Conservation (phyloP, 2,797 vertebrate genomes). For the Xiphophorus birchmanni region DNA sequence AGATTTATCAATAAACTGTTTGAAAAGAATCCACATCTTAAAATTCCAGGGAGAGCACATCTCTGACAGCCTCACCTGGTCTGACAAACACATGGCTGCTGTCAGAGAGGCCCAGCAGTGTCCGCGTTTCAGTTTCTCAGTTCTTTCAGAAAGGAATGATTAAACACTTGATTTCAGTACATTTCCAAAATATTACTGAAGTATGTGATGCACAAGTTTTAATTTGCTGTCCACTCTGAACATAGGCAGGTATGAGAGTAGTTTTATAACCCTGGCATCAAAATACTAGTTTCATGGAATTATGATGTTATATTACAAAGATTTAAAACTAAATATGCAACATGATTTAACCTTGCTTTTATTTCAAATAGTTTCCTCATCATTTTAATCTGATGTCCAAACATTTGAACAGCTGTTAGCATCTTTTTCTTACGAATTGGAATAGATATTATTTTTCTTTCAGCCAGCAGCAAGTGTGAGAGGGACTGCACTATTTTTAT, state of each 20-base stretch:
- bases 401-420: neutral
- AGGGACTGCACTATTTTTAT: neutral
- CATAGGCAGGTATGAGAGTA: neutral
- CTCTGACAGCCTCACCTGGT: constrained; percentile 1
- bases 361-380: neutral
- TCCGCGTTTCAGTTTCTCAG: neutral
- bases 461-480: neutral
- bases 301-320: neutral
- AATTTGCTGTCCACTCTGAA: neutral
- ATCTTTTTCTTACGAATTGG: too few species aligned
- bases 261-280: neutral
- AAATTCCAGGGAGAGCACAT: neutral
- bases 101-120: neutral
- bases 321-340: neutral
- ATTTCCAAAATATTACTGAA: neutral
- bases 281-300: neutral
- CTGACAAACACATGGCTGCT: neutral
- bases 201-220: neutral
- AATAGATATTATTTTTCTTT: neutral
- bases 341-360: neutral
- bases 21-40: neutral
- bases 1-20: neutral
- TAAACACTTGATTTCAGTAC: neutral
- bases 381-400: neutral
- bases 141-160: neutral